Percentiles rank a stretch among this genome's conserved stretches.
These are phyloP conservation scores for Rhinichthys klamathensis DNA, from an alignment of 2,113 vertebrate species.

Conservation along the genomic window DNA sequence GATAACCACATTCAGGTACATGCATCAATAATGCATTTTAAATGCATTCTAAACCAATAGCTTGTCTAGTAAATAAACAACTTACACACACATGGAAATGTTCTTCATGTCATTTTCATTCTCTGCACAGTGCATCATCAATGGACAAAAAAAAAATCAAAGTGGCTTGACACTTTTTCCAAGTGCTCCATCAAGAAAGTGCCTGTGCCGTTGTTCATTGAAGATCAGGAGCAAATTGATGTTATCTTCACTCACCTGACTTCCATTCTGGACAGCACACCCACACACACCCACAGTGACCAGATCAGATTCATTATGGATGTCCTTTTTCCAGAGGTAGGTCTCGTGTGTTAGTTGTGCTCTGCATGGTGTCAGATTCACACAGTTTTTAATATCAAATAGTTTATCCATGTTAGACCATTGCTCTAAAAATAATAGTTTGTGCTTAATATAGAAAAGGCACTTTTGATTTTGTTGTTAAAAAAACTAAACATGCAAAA, in stretches of 20 bases:
- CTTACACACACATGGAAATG: not conserved
- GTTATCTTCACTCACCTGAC: not conserved
- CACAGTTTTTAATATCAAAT: not conserved
- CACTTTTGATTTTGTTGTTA: not conserved
- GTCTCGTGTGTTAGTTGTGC: not conserved
- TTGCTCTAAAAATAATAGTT: not conserved
- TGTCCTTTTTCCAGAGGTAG: constrained; percentile 4
- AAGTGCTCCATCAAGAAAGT: not conserved
- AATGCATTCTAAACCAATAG: not conserved
- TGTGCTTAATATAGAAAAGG: not conserved
- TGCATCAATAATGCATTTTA: not conserved
- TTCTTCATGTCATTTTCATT: not conserved
- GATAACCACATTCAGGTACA: not conserved
- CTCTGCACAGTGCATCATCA: not conserved
- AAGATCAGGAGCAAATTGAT: not conserved
- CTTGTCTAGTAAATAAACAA: not conserved
- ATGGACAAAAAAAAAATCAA: no score
- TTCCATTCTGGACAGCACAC: not conserved
- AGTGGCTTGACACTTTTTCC: no score
- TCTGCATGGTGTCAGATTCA: not conserved
- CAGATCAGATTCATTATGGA: not conserved
- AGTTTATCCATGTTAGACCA: not conserved
- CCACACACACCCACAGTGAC: not conserved
- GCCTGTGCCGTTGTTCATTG: not conserved
- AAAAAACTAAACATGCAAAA: not conserved